Evolutionary conservation across 2,888 invertebrate genomes (phyloP).

Genomic region (Macrophya annulata): DNA sequence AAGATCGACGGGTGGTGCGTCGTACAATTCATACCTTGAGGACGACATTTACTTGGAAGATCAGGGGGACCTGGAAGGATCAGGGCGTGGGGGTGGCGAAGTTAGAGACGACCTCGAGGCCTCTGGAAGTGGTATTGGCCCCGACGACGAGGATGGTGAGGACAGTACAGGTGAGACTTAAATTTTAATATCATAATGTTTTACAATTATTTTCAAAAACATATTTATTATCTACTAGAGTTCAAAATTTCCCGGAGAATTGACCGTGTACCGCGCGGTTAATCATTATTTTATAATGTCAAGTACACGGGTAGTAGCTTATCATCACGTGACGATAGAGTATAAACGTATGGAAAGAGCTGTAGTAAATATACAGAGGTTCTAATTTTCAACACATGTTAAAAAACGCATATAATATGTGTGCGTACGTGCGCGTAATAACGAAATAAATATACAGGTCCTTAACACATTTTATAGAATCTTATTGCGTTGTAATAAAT

Average conservation of each 20-base stretch:
- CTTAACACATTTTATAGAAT: background rate
- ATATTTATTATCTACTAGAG: background rate
- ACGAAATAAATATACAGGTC: background rate
- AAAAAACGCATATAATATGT: background rate
- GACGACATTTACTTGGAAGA: conserved; percentile 90
- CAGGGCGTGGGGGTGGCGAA: conserved; percentile 84
- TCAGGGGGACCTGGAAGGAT: conserved; percentile 87
- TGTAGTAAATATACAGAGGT: background rate
- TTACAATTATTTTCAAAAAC: background rate
- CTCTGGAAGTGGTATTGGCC: conserved; percentile 93
- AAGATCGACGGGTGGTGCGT: conserved; percentile 76
- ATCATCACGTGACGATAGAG: conserved; percentile 17
- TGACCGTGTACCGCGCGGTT: background rate
- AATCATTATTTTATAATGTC: background rate
- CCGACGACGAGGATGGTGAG: conserved; percentile 89
- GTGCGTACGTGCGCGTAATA: background rate
- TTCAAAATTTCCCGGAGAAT: background rate
- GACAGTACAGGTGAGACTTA: conserved; percentile 71
- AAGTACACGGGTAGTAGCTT: background rate
- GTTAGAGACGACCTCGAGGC: conserved; percentile 90
- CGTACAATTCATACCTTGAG: conserved; percentile 80
- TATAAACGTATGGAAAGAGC: background rate
- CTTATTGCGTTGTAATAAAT: background rate
- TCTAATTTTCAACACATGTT: background rate
- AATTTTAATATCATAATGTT: background rate